These are phyloP conservation scores for Melitaea cinxia DNA, from an alignment of 1,140 invertebrate species.

Conservation along the genomic window DNA sequence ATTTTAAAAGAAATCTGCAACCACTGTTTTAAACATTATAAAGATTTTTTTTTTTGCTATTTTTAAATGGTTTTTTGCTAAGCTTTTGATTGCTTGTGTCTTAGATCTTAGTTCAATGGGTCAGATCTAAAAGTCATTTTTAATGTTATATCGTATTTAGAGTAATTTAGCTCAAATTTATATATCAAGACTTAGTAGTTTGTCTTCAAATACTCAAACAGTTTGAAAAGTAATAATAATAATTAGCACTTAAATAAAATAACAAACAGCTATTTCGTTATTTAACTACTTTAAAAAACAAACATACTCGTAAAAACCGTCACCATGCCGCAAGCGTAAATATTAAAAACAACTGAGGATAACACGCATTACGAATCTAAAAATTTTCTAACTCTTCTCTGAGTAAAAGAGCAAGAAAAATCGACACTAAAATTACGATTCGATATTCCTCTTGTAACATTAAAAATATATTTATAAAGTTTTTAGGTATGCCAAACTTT, in stretches of 20 bases:
- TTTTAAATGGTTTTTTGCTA: neutral
- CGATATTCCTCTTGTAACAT: constrained; percentile 11
- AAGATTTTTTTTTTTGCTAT: neutral
- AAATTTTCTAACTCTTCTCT: constrained; percentile 1
- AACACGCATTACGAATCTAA: constrained; percentile 18
- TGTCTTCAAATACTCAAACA: too few species aligned
- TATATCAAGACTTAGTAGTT: too few species aligned
- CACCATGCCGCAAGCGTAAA: constrained; percentile 73
- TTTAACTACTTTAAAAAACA: constrained; percentile 11
- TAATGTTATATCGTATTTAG: too few species aligned
- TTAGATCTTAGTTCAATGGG: too few species aligned
- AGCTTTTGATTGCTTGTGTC: neutral
- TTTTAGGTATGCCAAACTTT: too few species aligned
- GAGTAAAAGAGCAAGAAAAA: constrained; percentile 2
- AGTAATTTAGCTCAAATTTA: too few species aligned
- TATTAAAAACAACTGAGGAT: constrained; percentile 53
- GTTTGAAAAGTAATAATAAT: too few species aligned
- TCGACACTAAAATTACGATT: constrained; percentile 9
- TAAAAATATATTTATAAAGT: neutral
- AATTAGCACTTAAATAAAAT: constrained; percentile 5
- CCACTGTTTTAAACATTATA: neutral
- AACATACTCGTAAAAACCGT: constrained; percentile 39
- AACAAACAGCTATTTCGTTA: neutral
- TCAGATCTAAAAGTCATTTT: too few species aligned
- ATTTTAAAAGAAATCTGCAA: neutral